phyloP scores from a whole-genome alignment of 2,888 invertebrate species.

The Lissocephala sabroskyi region DNA sequence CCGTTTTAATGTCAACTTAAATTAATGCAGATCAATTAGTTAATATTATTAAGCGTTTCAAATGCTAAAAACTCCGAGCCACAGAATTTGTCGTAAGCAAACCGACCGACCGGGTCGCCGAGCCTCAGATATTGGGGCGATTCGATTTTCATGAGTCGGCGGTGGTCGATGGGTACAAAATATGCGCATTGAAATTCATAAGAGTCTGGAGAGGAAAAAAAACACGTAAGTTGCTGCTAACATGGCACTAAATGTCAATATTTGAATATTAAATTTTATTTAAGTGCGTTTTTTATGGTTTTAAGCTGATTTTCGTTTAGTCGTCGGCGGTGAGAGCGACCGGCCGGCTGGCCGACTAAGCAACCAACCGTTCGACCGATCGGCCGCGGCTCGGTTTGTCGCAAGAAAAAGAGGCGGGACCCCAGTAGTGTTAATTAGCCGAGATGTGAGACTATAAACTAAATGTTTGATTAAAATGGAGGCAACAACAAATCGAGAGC shows the following conservation, averaged over 20 bases:
- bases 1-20: slow-evolving; percentile 43
- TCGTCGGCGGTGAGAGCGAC: slow-evolving; percentile 10
- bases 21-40: slow-evolving; percentile 67
- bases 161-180: neutral
- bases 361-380: too few relatives aligned
- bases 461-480: slow-evolving; percentile 55
- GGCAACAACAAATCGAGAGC: slow-evolving; percentile 19
- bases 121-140: too few relatives aligned
- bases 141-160: neutral
- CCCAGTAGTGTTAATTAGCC: slow-evolving; percentile 54
- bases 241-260: slow-evolving; percentile 67
- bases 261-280: slow-evolving; percentile 65
- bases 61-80: slow-evolving; percentile 31
- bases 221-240: slow-evolving; percentile 61
- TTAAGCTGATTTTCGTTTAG: slow-evolving; percentile 62
- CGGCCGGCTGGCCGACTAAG: neutral
- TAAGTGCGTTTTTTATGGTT: slow-evolving; percentile 66
- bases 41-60: slow-evolving; percentile 57
- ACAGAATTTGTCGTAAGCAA: too few relatives aligned
- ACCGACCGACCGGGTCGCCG: too few relatives aligned
- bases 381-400: neutral
- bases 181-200: slow-evolving; percentile 1
- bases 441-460: slow-evolving; percentile 63
- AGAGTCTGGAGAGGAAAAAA: slow-evolving; percentile 13
- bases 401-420: slow-evolving; percentile 42